These are phyloP conservation scores for Spilarctia lutea DNA, from an alignment of 2,888 invertebrate species.

Conservation along the genomic window DNA sequence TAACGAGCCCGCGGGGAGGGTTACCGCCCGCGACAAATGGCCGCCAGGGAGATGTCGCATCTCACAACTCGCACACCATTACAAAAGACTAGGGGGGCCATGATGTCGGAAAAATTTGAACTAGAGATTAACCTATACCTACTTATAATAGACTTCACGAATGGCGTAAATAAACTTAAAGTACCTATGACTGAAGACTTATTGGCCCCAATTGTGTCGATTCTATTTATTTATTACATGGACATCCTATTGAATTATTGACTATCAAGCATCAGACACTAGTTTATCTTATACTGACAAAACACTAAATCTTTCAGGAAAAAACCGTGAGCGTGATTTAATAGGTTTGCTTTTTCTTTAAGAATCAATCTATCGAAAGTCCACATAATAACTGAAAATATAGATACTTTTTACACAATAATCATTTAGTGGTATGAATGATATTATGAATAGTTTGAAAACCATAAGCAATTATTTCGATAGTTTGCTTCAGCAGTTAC, in stretches of 20 bases:
- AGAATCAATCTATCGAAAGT: neutral
- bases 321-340: neutral
- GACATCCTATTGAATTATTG: no score
- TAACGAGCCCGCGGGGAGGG: slow-evolving; percentile 75
- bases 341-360: neutral
- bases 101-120: neutral
- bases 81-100: slow-evolving; percentile 44
- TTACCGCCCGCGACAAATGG: slow-evolving; percentile 74
- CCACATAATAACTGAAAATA: no score
- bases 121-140: neutral
- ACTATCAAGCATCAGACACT: neutral
- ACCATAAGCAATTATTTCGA: no score
- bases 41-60: slow-evolving; percentile 67
- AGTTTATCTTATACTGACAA: neutral
- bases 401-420: no score
- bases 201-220: neutral
- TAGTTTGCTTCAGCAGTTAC: no score
- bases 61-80: slow-evolving; percentile 47
- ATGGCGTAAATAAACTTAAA: neutral
- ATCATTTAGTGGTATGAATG: no score
- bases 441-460: no score
- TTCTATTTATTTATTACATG: neutral
- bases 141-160: no score
- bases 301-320: neutral
- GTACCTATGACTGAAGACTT: no score